phyloP scores from a whole-genome alignment of 2,888 invertebrate species.

The Drosophila longiperda region DNA sequence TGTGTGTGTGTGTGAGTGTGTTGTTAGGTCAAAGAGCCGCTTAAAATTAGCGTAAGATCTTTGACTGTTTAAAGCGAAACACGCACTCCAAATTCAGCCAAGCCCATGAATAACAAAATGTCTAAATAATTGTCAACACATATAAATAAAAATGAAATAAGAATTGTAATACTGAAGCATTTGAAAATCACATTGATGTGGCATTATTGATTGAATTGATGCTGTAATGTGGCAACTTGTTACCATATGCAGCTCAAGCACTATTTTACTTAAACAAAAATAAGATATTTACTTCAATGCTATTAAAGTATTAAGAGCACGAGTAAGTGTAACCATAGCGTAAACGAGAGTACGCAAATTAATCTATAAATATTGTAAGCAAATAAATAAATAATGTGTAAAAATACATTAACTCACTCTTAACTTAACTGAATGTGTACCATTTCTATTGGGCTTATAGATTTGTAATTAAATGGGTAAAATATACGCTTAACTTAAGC shows the following conservation, averaged over 20 bases:
- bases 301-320: not conserved
- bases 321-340: not conserved
- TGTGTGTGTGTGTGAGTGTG: constrained; percentile 1
- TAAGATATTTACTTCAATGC: not conserved
- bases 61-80: constrained; percentile 64
- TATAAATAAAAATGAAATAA: not conserved
- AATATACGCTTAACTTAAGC: not conserved
- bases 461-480: not conserved
- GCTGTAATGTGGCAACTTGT: not conserved
- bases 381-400: too few species aligned
- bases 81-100: constrained; percentile 24
- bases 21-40: constrained; percentile 48
- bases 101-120: constrained; percentile 43
- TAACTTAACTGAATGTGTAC: too few species aligned
- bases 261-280: not conserved
- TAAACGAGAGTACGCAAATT: not conserved
- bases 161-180: not conserved
- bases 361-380: not conserved
- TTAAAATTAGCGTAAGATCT: constrained; percentile 74
- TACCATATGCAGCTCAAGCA: not conserved
- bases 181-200: constrained; percentile 1
- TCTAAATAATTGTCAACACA: constrained; percentile 33
- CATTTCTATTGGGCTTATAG: not conserved
- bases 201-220: not conserved
- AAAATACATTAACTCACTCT: too few species aligned